A percentile compares a stretch with the other conserved stretches of the same genome.
Conservation (phyloP, 2,888 invertebrate species). For the Nudaria mundana region DNA sequence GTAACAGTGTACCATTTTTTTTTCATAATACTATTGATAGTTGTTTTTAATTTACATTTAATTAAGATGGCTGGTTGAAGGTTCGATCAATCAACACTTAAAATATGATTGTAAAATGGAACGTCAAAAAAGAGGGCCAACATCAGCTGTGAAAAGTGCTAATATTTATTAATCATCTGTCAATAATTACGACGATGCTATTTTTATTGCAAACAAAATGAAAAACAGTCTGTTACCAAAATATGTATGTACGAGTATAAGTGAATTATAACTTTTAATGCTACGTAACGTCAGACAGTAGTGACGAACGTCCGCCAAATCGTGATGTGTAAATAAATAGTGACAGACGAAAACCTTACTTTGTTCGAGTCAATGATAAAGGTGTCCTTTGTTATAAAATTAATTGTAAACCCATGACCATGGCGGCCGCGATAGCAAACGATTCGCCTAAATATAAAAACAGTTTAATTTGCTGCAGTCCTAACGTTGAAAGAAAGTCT, state of each 20-base stretch:
- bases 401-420: constrained; percentile 30
- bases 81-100: no score
- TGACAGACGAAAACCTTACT: constrained; percentile 11
- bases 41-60: neutral
- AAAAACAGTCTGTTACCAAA: constrained; percentile 2
- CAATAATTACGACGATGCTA: constrained; percentile 42
- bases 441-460: constrained; percentile 73
- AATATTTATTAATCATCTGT: constrained; percentile 22
- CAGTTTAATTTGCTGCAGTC: constrained; percentile 74
- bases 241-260: constrained; percentile 13
- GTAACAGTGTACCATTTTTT: neutral
- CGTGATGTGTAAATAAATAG: constrained; percentile 6
- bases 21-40: neutral
- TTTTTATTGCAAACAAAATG: constrained; percentile 20
- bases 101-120: constrained; percentile 19
- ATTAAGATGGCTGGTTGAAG: no score
- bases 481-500: constrained; percentile 61
- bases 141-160: constrained; percentile 11
- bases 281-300: constrained; percentile 22
- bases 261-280: constrained; percentile 23
- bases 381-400: constrained; percentile 25
- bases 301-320: constrained; percentile 4
- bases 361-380: constrained; percentile 13
- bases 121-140: constrained; percentile 28
- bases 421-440: constrained; percentile 66